Percentiles rank a stretch among this genome's conserved stretches.
phyloP scores from a whole-genome alignment of 2,888 invertebrate species.

The Pyrocoelia pectoralis region DNA sequence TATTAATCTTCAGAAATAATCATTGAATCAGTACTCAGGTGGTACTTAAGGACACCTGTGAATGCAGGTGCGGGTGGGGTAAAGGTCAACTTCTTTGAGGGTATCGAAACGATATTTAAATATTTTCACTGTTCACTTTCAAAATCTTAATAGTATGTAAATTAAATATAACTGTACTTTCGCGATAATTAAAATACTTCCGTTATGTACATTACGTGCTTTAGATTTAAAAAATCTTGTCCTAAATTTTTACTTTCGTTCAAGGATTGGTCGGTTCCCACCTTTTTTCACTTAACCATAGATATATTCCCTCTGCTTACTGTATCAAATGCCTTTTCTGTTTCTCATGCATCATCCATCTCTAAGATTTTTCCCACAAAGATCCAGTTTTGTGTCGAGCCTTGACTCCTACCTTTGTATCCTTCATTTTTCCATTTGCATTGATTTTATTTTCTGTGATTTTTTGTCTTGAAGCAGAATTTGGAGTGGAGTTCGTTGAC shows the following conservation, averaged over 20 bases:
- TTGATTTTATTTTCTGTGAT: too few species aligned
- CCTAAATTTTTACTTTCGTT: not conserved
- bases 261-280: not conserved
- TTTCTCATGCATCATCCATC: too few species aligned
- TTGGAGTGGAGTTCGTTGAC: too few species aligned
- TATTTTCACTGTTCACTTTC: constrained; percentile 13
- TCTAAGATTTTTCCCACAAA: too few species aligned
- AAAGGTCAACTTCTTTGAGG: constrained; percentile 47
- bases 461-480: too few species aligned
- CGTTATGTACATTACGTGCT: not conserved
- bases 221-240: not conserved
- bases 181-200: not conserved
- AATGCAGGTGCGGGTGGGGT: constrained; percentile 51
- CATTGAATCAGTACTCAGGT: constrained; percentile 44
- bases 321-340: too few species aligned
- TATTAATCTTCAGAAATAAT: constrained; percentile 36
- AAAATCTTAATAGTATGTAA: constrained; percentile 4
- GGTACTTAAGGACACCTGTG: constrained; percentile 52
- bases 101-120: constrained; percentile 38
- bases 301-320: too few species aligned
- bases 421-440: too few species aligned
- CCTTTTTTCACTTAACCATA: too few species aligned
- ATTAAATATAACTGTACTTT: not conserved
- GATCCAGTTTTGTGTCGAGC: too few species aligned
- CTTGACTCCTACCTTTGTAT: too few species aligned